These are phyloP conservation scores for Anguilla megastoma DNA, from an alignment of 2,797 vertebrate genomes.

Conservation along the genomic window DNA sequence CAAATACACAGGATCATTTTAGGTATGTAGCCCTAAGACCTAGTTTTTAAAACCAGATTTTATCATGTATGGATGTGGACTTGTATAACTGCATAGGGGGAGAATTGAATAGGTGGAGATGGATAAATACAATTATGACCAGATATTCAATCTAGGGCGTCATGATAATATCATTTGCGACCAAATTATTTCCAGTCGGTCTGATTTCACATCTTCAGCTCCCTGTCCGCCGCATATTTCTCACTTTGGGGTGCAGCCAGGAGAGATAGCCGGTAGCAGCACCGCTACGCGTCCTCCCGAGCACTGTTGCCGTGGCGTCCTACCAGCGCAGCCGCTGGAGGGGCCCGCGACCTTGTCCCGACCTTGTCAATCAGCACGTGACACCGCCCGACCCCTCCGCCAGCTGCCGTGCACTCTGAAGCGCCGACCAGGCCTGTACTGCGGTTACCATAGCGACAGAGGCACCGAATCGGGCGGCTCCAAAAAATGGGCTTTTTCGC, in stretches of 20 bases:
- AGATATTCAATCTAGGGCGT: not conserved
- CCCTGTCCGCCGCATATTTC: not conserved
- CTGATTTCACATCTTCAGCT: conserved; percentile 6
- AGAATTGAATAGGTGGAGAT: not conserved
- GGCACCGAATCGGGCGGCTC: not conserved
- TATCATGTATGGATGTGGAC: not conserved
- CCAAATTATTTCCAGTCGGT: conserved; percentile 24
- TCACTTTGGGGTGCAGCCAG: not conserved
- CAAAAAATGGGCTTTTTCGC: not conserved
- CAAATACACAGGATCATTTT: not conserved
- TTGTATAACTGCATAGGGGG: not conserved
- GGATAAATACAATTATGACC: not conserved
- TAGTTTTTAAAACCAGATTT: not conserved
- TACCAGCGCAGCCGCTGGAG: not conserved
- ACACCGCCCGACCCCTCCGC: not conserved
- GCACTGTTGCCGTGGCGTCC: not conserved
- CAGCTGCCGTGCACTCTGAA: not conserved
- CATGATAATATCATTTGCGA: not conserved
- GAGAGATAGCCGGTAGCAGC: not conserved
- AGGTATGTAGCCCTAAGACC: not conserved
- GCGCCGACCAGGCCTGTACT: not conserved
- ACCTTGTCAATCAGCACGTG: conserved; percentile 5
- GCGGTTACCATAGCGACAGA: conserved; percentile 11
- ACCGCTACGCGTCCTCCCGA: not conserved
- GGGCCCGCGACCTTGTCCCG: not conserved